A percentile compares a stretch with the other conserved stretches of the same genome.
Conservation (phyloP, 2,888 invertebrate genomes). For the Crematogaster levior region DNA sequence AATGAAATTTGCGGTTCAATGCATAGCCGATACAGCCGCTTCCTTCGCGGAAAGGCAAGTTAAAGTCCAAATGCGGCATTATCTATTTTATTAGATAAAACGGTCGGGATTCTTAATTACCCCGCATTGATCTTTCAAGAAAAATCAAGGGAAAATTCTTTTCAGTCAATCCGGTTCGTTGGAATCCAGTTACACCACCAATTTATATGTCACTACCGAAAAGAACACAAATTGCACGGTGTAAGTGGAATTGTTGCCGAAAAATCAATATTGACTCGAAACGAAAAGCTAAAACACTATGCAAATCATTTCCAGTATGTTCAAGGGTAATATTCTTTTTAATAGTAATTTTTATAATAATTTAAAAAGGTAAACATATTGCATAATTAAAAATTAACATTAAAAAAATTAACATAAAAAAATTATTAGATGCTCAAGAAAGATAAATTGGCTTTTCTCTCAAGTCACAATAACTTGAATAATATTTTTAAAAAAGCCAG, state of each 20-base stretch:
- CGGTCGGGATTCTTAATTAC: slow-evolving; percentile 62
- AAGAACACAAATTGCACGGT: not conserved
- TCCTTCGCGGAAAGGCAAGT: slow-evolving; percentile 40
- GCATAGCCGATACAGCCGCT: slow-evolving; percentile 1
- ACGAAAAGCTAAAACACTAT: not conserved
- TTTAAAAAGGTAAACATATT: not conserved
- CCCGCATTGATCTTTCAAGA: not conserved
- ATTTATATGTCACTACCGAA: slow-evolving; percentile 3
- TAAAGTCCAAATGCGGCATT: slow-evolving; percentile 49
- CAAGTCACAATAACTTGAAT: not conserved
- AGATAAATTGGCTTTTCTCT: not conserved
- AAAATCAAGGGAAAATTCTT: slow-evolving; percentile 26
- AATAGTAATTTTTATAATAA: not conserved
- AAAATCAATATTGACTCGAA: not conserved
- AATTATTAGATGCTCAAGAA: not conserved
- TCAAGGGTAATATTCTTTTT: not conserved
- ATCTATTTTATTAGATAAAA: slow-evolving; percentile 61
- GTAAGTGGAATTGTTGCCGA: not conserved
- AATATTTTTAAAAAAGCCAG: not conserved
- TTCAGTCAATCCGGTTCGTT: slow-evolving; percentile 14
- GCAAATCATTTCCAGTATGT: not conserved
- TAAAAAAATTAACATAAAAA: not conserved
- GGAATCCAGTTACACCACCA: not conserved
- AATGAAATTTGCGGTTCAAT: slow-evolving; percentile 60
- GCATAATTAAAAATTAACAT: not conserved